Evolutionary conservation across 2,113 vertebrate species (phyloP).

Genomic region (Todiramphus chloris): DNA sequence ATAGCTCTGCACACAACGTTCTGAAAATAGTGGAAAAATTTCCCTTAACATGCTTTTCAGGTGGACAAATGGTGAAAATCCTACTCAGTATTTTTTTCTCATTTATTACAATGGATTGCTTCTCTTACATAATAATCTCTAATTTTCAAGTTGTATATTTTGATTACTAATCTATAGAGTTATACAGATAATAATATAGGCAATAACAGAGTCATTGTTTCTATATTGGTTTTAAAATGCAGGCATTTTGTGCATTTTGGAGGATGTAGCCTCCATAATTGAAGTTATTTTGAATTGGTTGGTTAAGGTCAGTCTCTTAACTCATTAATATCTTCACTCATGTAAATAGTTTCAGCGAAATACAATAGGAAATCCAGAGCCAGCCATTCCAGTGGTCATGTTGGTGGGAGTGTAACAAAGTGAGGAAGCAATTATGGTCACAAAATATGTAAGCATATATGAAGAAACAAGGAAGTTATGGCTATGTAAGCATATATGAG

Average conservation of each 20-base stretch:
- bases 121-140: neutral
- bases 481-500: neutral
- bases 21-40: neutral
- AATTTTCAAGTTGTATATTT: neutral
- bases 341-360: neutral
- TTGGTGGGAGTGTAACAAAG: neutral
- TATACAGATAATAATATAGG: neutral
- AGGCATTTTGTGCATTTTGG: neutral
- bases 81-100: neutral
- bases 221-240: neutral
- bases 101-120: neutral
- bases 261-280: neutral
- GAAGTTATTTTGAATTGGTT: neutral
- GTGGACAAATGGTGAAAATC: neutral
- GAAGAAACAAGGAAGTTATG: neutral
- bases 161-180: neutral
- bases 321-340: neutral
- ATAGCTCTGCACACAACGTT: neutral
- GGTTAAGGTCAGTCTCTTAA: neutral
- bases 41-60: slow-evolving; percentile 19
- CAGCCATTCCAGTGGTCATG: neutral
- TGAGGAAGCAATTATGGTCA: neutral
- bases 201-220: neutral
- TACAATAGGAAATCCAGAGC: neutral
- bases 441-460: neutral